Conservation (phyloP, 2,113 vertebrate species). For the Tetrax tetrax region DNA sequence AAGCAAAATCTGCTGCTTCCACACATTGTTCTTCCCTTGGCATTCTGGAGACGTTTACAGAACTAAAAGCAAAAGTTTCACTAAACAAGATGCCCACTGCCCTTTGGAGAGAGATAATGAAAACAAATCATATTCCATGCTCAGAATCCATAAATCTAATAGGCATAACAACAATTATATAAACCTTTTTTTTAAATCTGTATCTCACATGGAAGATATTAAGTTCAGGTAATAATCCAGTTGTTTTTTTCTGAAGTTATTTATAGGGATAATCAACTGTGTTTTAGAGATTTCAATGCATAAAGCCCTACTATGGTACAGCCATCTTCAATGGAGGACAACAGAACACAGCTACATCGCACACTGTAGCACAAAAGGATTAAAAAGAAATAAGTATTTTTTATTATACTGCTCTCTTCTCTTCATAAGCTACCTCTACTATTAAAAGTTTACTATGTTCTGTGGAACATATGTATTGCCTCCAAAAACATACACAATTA, state of each 20-base stretch:
- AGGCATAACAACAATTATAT: neutral
- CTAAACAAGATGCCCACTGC: neutral
- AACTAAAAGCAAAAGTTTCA: neutral
- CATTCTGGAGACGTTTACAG: neutral
- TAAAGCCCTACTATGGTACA: neutral
- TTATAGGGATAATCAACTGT: neutral
- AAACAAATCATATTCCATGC: neutral
- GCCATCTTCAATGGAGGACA: neutral
- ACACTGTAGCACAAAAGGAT: neutral
- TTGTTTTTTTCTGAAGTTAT: neutral
- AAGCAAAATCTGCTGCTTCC: neutral
- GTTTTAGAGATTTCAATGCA: neutral
- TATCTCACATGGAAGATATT: neutral
- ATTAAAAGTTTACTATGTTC: neutral
- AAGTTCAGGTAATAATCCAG: neutral
- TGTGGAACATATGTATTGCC: fast-evolving
- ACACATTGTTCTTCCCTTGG: neutral
- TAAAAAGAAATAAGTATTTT: neutral
- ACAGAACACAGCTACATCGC: neutral
- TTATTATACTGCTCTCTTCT: neutral
- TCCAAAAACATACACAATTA: neutral
- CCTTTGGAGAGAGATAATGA: neutral
- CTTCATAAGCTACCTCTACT: neutral
- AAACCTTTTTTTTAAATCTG: fast-evolving
- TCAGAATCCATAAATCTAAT: neutral